A percentile compares a stretch with the other conserved stretches of the same genome.
Evolutionary conservation across 2,113 vertebrate species (phyloP).

Genomic region (Hemibates koningsi): DNA sequence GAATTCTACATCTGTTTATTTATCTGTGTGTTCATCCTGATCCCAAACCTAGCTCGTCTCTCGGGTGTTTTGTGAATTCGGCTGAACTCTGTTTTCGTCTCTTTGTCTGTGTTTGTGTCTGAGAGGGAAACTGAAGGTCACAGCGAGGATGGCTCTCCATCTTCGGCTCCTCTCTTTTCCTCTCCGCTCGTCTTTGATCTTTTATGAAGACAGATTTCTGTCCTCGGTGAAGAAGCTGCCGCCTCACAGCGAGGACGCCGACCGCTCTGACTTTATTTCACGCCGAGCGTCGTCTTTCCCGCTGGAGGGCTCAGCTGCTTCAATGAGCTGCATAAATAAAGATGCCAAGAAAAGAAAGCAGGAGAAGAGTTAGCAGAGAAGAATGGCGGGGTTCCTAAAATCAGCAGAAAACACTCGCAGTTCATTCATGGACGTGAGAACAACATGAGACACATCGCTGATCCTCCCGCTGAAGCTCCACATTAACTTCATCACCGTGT

Average conservation of each 20-base stretch:
- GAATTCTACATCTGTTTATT: rapidly evolving
- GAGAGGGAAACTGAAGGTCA: neutral
- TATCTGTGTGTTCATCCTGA: neutral
- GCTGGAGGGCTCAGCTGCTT: neutral
- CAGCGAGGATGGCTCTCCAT: neutral
- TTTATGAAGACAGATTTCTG: neutral
- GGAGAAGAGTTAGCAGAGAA: neutral
- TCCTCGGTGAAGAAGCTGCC: neutral
- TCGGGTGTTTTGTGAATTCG: neutral
- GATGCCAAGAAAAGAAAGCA: neutral
- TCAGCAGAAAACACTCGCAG: neutral
- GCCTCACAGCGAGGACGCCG: neutral
- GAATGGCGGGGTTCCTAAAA: neutral
- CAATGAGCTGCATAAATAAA: neutral
- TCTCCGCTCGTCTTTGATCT: neutral
- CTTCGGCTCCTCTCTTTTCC: neutral
- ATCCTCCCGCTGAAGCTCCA: neutral
- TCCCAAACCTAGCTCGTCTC: neutral
- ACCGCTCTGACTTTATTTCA: neutral
- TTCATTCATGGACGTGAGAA: neutral
- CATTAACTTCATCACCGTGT: neutral
- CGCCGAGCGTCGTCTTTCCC: neutral
- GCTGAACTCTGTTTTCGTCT: neutral
- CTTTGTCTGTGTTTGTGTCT: neutral
- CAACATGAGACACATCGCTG: neutral